Conservation (phyloP, 2,797 vertebrate genomes). For the Anabacerthia variegaticeps region DNA sequence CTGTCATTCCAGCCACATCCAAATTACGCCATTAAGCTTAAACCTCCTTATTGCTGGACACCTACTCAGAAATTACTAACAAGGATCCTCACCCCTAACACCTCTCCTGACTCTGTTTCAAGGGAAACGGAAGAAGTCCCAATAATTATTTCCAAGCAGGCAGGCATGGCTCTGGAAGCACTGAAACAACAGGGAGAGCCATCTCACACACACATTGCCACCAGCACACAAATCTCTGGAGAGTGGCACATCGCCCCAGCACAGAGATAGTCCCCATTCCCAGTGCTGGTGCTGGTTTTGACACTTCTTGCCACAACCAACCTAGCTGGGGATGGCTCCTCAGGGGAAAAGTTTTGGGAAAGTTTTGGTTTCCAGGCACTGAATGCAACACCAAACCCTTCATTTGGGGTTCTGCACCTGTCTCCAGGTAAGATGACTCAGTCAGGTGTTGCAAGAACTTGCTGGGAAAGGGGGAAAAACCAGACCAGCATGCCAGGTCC, state of each 20-base stretch:
- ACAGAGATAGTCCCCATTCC: no score
- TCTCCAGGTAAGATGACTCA: background rate
- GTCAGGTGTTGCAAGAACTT: background rate
- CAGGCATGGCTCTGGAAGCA: background rate
- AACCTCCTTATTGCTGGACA: background rate
- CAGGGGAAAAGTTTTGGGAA: background rate
- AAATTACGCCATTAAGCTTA: background rate
- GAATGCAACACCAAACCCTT: background rate
- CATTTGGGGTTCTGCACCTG: background rate
- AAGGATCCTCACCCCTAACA: background rate
- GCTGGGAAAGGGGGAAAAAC: background rate
- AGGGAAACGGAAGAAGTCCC: background rate
- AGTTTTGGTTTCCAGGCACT: background rate
- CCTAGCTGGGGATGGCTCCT: rapidly evolving
- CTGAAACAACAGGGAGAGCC: background rate
- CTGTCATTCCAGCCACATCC: background rate
- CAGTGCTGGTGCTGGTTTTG: background rate
- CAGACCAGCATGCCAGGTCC: background rate
- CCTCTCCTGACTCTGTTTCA: background rate
- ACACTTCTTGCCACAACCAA: background rate
- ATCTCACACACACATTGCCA: background rate
- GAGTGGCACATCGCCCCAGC: background rate
- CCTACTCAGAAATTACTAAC: background rate
- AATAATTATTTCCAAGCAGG: background rate
- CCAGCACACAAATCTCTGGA: background rate